Evolutionary conservation across 1,140 invertebrate genomes (phyloP), one percentile per base, ranked within the genome.

Genomic region (Orchesella cincta): DNA sequence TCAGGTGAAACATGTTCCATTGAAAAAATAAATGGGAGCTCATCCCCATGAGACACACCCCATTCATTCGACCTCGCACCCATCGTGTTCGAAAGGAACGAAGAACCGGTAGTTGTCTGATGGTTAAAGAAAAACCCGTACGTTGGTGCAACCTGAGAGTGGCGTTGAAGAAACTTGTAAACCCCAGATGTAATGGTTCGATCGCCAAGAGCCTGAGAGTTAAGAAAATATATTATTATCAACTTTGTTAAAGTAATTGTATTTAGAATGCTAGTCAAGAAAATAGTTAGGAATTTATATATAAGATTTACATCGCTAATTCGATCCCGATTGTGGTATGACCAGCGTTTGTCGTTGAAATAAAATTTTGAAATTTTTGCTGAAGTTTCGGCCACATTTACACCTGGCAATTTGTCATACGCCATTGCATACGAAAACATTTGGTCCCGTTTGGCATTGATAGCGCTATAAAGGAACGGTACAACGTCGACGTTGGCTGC

Each of bases 331-430:
- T 67, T 67, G 31, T 67, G 5, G 31, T 14, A 29, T 2, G 62
- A 67, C 62, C 62, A 67, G 8, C 62, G 26, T 67, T 67, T 33
- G 28, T 33, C 23, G 31, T 67, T 29, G n/a, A 67, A 67, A 33
- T 67, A 67, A 67, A 67, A 67, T 29, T 67, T 67, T 31, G 62
- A 29, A 33, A 67, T 31, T 67, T 67, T 67, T 29, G 8, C n/a
- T 2, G 8, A 5, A 5, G 31, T 33, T 67, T 67, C 62, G 3
- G 8, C 14, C 62, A 16, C 33, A n/a, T 67, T 23, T 2, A 67
- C 62, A 2, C 31, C 31, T 8, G 26, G 26, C 3, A 31, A 12
- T n/a, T 33, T 67, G n/a, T 67, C 62, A 67, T 67, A 67, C 1
- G 26, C 62, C 62, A 67, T 67, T n/a, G 33, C 12, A 31, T 31